These are phyloP conservation scores for Actinernus sp. DNA, from an alignment of 92 coral and sea anemone genomes.

Conservation along the genomic window DNA sequence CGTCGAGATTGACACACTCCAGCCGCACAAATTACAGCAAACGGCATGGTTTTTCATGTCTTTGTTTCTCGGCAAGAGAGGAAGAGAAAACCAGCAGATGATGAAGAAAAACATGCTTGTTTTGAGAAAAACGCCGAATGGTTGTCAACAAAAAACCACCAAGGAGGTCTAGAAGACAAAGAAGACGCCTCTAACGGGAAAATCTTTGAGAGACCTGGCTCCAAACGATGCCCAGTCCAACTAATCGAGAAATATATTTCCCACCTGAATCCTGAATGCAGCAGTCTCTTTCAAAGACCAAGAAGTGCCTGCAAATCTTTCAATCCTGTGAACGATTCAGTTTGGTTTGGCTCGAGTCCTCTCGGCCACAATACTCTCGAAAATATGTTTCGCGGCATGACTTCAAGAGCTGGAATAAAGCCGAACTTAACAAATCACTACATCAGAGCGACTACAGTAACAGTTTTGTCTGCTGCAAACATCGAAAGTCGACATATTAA, in stretches of 20 bases:
- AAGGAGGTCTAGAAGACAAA: constrained; percentile 41
- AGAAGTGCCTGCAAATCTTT: constrained; percentile 40
- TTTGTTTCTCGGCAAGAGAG: constrained; percentile 46
- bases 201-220: constrained; percentile 43
- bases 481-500: constrained; percentile 47
- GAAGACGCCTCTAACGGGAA: constrained; percentile 58
- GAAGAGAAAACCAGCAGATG: constrained; percentile 41
- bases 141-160: constrained; percentile 57
- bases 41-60: constrained; percentile 52
- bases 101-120: constrained; percentile 60
- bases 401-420: constrained; percentile 48
- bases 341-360: constrained; percentile 24
- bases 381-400: constrained; percentile 47
- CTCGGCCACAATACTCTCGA: constrained; percentile 42
- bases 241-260: constrained; percentile 25
- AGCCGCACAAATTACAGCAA: constrained; percentile 35
- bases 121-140: background rate
- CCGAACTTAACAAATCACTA: constrained; percentile 45
- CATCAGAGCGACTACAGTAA: constrained; percentile 51
- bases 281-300: constrained; percentile 36
- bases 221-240: constrained; percentile 44
- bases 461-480: constrained; percentile 49
- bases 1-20: constrained; percentile 1
- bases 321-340: constrained; percentile 25
- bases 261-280: constrained; percentile 36